Evolutionary conservation across 2,888 invertebrate species (phyloP), one percentile per base, ranked within the genome.

Genomic region (Ectropis crepuscularia): DNA sequence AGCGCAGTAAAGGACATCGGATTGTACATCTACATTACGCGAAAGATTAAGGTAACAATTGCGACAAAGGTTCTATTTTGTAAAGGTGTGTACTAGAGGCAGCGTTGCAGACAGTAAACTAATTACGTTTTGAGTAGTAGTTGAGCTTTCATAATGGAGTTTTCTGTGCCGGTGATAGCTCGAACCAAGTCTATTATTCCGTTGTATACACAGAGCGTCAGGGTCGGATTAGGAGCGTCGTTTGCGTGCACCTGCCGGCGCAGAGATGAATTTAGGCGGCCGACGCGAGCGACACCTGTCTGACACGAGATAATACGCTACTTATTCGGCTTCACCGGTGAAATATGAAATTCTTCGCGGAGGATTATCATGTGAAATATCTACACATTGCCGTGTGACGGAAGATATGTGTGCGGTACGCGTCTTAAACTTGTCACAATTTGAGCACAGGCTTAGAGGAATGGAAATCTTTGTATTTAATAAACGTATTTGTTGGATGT

Each of bases 201-300:
- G 78, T 74, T 75, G 69, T 73, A 72, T 76, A 75, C 63, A 63
- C 65, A 61, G 70, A 51, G 73, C 80, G 81, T 82, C 84, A 82
- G 80, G 75, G 78, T 69, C 73, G 87, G 89, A 90, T 89, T 89
- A 90, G 81, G 74, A 74, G 79, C 80, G 76, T 83, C 85, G 82
- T 80, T 83, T 83, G 78, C 77, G 81, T 87, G 84, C 88, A 88
- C 85, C 89, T 88, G 89, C 82, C 77, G 75, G 79, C 81, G 74
- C 78, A 79, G 81, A 87, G 88, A 90, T 87, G 89, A 87, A 90
- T 90, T 87, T 87, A 86, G 84, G 78, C 79, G 80, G 82, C 78
- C 83, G 86, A 83, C 83, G 81, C 79, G 77, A 85, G 87, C 86
- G 90, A 89, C 90, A 90, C 87, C 90, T 90, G 90, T 89, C 90